Evolutionary conservation across 2,797 vertebrate species (phyloP).

Genomic region (Chelon labrosus): DNA sequence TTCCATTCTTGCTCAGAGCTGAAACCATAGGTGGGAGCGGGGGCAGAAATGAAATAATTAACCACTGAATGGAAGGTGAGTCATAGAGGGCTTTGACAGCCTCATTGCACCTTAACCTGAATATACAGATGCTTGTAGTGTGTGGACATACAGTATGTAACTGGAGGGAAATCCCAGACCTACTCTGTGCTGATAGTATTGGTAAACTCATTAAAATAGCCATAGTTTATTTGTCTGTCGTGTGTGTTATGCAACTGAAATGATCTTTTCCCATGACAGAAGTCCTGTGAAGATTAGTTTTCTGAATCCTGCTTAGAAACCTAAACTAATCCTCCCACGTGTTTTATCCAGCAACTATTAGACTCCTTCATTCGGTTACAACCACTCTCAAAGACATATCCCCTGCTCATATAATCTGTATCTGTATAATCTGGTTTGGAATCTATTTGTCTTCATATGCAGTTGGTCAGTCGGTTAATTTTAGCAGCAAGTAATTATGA

Average conservation of each 20-base stretch:
- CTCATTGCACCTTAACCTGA: conserved; percentile 19
- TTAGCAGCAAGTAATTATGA: conserved; percentile 35
- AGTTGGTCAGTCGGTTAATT: conserved; percentile 55
- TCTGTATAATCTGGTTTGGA: conserved; percentile 18
- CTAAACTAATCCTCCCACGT: conserved; percentile 57
- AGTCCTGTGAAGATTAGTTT: conserved; percentile 35
- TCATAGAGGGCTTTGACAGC: conserved; percentile 17
- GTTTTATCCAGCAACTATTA: conserved; percentile 20
- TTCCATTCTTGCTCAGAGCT: conserved; percentile 27
- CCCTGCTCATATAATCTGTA: conserved; percentile 55
- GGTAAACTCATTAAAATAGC: conserved; percentile 7
- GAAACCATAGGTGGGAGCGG: conserved; percentile 13
- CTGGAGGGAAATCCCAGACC: background rate
- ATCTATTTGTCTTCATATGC: conserved; percentile 51
- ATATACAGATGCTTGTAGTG: conserved; percentile 3
- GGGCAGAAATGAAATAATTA: conserved; percentile 42
- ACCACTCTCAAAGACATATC: conserved; percentile 21
- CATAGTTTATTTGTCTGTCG: background rate
- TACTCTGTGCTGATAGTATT: background rate
- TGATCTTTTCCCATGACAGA: conserved; percentile 12
- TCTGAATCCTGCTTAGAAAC: conserved; percentile 34
- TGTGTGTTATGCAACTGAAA: conserved; percentile 28
- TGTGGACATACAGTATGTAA: background rate
- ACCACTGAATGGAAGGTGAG: conserved; percentile 15
- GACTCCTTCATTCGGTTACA: conserved; percentile 35